These are phyloP conservation scores for Cylindroiulus punctatus DNA, from an alignment of 2,888 invertebrate species.

Conservation along the genomic window DNA sequence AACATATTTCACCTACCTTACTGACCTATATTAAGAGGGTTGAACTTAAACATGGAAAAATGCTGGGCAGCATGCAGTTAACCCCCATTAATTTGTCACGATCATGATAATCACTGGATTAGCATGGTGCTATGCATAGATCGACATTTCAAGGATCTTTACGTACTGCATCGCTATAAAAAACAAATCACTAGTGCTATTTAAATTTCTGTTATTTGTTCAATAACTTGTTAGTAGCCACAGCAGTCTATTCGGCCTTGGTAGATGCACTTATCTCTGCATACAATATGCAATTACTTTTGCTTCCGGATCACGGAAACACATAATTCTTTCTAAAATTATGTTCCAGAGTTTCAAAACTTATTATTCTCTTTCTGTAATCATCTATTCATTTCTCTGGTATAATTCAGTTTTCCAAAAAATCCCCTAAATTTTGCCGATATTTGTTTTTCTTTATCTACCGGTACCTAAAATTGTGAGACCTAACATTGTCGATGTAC, in stretches of 20 bases:
- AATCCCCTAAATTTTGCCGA: no score
- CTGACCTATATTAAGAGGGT: slow-evolving; percentile 40
- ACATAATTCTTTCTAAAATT: neutral
- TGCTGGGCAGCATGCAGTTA: neutral
- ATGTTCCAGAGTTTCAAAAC: neutral
- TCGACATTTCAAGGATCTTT: neutral
- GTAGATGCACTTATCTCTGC: neutral
- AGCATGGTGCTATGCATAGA: neutral
- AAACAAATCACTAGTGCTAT: neutral
- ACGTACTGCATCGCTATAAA: no score
- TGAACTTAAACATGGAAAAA: neutral
- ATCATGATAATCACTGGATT: neutral
- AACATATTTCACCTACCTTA: slow-evolving; percentile 12
- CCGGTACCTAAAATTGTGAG: no score
- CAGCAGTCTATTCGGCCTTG: neutral
- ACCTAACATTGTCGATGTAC: no score
- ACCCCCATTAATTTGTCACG: slow-evolving; percentile 1
- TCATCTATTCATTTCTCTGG: no score
- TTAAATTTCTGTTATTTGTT: neutral
- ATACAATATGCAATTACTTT: neutral
- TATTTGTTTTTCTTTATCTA: no score
- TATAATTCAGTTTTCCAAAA: no score
- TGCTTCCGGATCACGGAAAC: slow-evolving; percentile 15
- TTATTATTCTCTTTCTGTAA: no score
- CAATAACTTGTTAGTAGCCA: neutral